Conservation (phyloP, 2,797 vertebrate genomes). For the Tympanoctomys barrerae region DNA sequence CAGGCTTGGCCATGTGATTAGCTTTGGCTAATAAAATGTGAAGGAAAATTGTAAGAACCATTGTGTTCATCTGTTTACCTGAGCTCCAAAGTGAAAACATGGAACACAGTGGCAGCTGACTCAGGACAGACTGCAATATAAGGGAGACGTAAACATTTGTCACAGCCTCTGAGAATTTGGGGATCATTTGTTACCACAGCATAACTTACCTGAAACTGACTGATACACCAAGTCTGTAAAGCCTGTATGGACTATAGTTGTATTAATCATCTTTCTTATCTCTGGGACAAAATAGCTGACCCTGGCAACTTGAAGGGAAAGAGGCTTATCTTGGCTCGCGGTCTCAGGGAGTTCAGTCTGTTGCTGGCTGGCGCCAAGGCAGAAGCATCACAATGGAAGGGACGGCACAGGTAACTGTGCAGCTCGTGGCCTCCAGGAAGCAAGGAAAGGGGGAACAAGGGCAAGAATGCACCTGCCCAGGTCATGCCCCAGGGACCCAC, state of each 20-base stretch:
- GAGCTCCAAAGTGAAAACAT: conserved; percentile 5
- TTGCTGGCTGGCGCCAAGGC: background rate
- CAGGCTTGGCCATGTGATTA: background rate
- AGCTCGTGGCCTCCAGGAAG: background rate
- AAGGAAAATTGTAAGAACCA: conserved; percentile 15
- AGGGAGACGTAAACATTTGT: background rate
- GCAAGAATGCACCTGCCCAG: background rate
- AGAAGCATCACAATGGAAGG: background rate
- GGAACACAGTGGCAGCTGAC: background rate
- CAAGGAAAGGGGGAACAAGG: background rate
- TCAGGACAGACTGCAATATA: background rate
- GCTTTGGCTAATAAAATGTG: conserved; percentile 1
- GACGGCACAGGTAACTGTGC: background rate
- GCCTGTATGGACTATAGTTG: background rate
- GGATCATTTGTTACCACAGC: background rate
- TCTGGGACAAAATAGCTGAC: background rate
- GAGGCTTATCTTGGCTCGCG: background rate
- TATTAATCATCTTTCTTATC: background rate
- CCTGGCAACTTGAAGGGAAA: background rate
- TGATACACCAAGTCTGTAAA: background rate
- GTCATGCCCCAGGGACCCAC: background rate
- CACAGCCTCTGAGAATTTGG: background rate
- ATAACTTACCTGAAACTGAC: conserved; percentile 24
- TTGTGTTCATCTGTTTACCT: background rate
- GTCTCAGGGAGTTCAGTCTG: background rate